Evolutionary conservation across 2,797 vertebrate species (phyloP), one percentile per base, ranked within the genome.

Genomic region (Hemitrygon akajei): DNA sequence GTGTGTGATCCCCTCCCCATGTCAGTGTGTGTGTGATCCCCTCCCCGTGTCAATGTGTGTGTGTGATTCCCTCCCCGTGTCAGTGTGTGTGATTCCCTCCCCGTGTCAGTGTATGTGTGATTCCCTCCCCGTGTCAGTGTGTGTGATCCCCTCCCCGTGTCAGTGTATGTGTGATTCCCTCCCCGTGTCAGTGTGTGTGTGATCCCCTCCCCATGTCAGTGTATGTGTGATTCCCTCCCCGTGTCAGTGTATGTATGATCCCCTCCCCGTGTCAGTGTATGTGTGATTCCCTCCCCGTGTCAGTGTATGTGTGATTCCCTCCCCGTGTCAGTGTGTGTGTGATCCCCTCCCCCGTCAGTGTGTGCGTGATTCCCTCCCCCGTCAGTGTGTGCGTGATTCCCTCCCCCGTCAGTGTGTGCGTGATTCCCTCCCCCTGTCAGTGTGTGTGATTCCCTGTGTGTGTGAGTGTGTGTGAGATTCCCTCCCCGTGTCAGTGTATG

Each of bases 1-100:
- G 40, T 10, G 16, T 1, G 30, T 69, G n/a, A 34, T 95, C 87
- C 94, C 94, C 94, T 94, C 94, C 73, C 94, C 84, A 94, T 94
- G 95, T 94, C 95, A 94, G 94, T 0, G 63, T 66, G 63, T 94
- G 94, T 66, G 7, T 37, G 7, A 20, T 14, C n/a, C 63, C 58
- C 34, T 91, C n/a, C 63, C 87, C 12, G 27, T 27, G 66, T 93
- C 94, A 47, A 40, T 47, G 47, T 47, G 40, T 47, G 47, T 47
- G 47, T 47, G 47, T 47, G 47, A 47, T 91, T 22, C 56, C 56
- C 66, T 56, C 66, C 69, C 0, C 84, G 9, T 14, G 9, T 10
- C 63, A 47, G 47, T 47, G 47, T 47, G 47, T 47, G 47, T 47
- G 47, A 2, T 91, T 27, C 56, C 56, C 66, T 56, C 66, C 69